phyloP scores from a whole-genome alignment of 1,140 invertebrate genomes.

The Brevipalpus yothersi region DNA sequence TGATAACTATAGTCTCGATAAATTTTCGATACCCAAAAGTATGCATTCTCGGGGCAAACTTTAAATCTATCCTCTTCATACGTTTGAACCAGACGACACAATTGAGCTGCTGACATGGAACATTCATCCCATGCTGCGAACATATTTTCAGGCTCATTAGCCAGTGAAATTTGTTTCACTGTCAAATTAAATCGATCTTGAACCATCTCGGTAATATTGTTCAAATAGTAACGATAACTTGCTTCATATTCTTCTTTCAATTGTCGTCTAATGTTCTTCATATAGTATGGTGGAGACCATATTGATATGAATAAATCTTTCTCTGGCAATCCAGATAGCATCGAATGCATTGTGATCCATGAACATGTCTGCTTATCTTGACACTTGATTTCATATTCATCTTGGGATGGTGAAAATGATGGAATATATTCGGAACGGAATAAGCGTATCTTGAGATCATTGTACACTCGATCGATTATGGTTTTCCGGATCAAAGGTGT shows the following conservation, averaged over 20 bases:
- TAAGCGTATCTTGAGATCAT: background rate
- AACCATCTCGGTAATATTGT: background rate
- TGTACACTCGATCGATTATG: background rate
- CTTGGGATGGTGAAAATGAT: background rate
- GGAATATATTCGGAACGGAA: background rate
- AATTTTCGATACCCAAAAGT: background rate
- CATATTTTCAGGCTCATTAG: background rate
- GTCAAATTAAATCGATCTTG: background rate
- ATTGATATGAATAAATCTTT: background rate
- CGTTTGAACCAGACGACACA: background rate
- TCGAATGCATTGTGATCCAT: background rate
- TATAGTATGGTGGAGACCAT: background rate
- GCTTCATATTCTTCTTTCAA: background rate
- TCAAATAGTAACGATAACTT: background rate
- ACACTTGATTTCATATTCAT: background rate
- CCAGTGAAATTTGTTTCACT: background rate
- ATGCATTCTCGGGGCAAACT: background rate
- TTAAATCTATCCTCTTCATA: background rate
- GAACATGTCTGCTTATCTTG: background rate
- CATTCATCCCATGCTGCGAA: background rate
- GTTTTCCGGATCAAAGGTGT: background rate
- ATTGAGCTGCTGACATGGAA: background rate
- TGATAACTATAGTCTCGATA: background rate
- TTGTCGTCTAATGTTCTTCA: background rate
- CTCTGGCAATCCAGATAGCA: background rate